Evolutionary conservation across 2,797 vertebrate genomes (phyloP), one percentile per base, ranked within the genome.

Genomic region (Pseudochromis fuscus): DNA sequence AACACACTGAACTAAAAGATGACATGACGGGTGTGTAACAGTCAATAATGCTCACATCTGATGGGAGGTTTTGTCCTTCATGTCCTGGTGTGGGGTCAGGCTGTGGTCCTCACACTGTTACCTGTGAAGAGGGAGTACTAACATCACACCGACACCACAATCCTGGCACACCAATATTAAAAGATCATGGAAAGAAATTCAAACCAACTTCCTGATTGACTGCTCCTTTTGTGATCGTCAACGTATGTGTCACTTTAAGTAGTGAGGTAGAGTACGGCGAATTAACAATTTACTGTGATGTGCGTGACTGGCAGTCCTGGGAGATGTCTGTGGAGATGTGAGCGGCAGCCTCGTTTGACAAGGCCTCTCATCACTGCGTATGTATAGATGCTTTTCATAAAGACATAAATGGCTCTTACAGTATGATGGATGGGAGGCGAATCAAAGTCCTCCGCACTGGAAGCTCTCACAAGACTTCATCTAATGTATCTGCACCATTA

Each of bases 1-100:
- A 46, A 40, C 3, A 53, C 23, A 27, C 60, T 25, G 72, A 68
- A 79, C n/a, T 25, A 55, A 72, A 66, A 68, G 33, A 61, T 67
- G 70, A 72, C 33, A 35, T 45, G 67, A 70, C 38, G 42, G 11
- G 51, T 15, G 65, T 67, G 63, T 24, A 73, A 86, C 75, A 53
- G 73, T 77, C 77, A 74, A 7, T 15, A 66, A 82, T 62, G 84
- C 89, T 91, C 91, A 87, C 87, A 68, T 83, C 79, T 85, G 76
- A 82, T 68, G 70, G 67, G 73, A 33, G 2, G 49, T 46, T 30
- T 28, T 4, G n/a, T 89, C 80, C 89, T 85, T 87, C 81, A 73
- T 60, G 10, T 79, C 28, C 48, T 1, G 16, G 30, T 0, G 3
- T 16, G 3, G n/a, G 7, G 55, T 55, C 16, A 4, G 19, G 37